phyloP scores from a whole-genome alignment of 2,888 invertebrate species.

The Chrysotoxum bicinctum region DNA sequence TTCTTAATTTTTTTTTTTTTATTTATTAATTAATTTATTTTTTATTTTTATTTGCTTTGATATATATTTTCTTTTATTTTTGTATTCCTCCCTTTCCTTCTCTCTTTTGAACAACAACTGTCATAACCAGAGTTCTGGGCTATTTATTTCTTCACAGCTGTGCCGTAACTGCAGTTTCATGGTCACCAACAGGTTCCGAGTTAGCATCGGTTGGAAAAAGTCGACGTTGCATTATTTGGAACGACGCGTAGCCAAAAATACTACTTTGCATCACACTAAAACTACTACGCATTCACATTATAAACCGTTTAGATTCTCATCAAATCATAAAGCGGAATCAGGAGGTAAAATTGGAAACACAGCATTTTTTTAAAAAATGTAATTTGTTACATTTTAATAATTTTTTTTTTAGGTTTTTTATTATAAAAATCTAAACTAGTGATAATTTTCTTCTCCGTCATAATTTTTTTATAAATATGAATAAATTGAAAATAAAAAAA shows the following conservation, averaged over 20 bases:
- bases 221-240: conserved; percentile 92
- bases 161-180: conserved; percentile 92
- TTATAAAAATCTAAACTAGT: conserved; percentile 55
- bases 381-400: not conserved
- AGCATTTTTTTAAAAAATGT: not conserved
- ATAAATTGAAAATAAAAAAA: conserved; percentile 26
- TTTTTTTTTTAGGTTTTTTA: conserved; percentile 37
- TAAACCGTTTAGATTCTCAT: conserved; percentile 50
- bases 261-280: conserved; percentile 44
- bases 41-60: conserved; percentile 44
- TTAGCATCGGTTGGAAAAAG: conserved; percentile 92
- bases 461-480: conserved; percentile 22
- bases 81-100: conserved; percentile 3
- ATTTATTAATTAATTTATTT: conserved; percentile 34
- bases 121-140: conserved; percentile 64
- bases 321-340: conserved; percentile 45
- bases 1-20: conserved; percentile 1
- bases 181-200: conserved; percentile 92
- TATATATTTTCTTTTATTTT: conserved; percentile 26
- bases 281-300: conserved; percentile 69
- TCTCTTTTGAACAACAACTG: conserved; percentile 39
- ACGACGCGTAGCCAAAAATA: conserved; percentile 83
- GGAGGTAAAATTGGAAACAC: conserved; percentile 26
- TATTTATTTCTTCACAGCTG: conserved; percentile 85
- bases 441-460: conserved; percentile 64